Conservation (phyloP, 2,113 vertebrate genomes). For the Geothlypis trichas region DNA sequence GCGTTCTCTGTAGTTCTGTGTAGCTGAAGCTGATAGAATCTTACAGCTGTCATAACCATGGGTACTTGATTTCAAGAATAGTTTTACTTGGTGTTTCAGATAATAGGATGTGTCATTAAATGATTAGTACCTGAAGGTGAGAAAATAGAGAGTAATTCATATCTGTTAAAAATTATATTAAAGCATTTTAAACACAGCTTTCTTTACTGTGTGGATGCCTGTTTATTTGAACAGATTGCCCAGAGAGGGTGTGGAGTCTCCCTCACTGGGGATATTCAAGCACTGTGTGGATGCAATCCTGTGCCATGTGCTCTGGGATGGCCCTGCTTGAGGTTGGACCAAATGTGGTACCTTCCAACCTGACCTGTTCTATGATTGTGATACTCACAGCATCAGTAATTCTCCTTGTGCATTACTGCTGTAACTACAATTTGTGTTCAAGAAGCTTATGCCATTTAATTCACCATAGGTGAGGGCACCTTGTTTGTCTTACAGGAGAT, state of each 20-base stretch:
- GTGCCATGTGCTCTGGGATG: not conserved
- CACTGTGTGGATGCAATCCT: not conserved
- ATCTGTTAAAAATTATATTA: not conserved
- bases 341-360: not conserved
- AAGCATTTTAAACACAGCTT: not conserved
- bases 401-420: not conserved
- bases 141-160: not conserved
- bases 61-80: not conserved
- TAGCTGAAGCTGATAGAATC: not conserved
- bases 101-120: not conserved
- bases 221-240: not conserved
- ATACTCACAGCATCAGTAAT: not conserved
- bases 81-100: not conserved
- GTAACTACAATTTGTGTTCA: not conserved
- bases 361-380: not conserved
- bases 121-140: not conserved
- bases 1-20: not conserved
- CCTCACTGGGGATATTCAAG: not conserved
- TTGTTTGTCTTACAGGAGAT: not conserved
- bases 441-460: not conserved
- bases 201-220: not conserved
- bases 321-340: not conserved
- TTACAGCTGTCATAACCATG: not conserved
- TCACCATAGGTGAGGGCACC: not conserved
- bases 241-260: not conserved